A percentile compares a stretch with the other conserved stretches of the same genome.
Evolutionary conservation across 2,113 vertebrate genomes (phyloP).

Genomic region (Mesembrinibis cayennensis): DNA sequence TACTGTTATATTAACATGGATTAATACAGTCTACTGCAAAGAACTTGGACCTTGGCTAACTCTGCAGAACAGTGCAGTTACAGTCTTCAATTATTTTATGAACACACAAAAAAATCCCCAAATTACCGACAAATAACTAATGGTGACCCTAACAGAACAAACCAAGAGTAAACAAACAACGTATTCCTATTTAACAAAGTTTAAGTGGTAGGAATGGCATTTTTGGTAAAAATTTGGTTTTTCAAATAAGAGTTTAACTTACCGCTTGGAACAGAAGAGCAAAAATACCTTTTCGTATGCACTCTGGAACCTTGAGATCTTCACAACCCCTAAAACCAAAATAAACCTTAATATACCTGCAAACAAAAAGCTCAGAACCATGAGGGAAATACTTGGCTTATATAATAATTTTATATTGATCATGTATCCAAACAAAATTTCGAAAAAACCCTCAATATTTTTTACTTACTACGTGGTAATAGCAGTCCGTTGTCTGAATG

Average conservation of each 20-base stretch:
- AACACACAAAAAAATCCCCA: background rate
- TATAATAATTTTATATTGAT: background rate
- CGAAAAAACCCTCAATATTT: background rate
- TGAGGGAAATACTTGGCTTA: background rate
- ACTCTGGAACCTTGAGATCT: background rate
- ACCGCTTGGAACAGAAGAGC: slow-evolving; percentile 44
- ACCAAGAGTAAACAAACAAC: background rate
- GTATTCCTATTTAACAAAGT: background rate
- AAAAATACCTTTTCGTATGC: background rate
- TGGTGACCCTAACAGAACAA: background rate
- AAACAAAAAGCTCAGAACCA: background rate
- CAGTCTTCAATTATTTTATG: background rate
- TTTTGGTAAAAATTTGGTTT: background rate
- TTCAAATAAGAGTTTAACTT: background rate
- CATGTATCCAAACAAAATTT: background rate
- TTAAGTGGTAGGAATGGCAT: background rate
- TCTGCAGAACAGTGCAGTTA: background rate
- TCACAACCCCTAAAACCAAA: background rate
- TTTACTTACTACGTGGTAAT: background rate
- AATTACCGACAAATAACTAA: background rate
- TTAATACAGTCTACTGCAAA: background rate
- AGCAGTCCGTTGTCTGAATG: background rate
- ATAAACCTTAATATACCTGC: background rate
- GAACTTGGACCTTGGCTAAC: background rate
- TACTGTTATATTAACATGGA: background rate